Base-by-base conservation (phyloP, 2,113 vertebrate species). In the Protomyctophum bolini region DNA sequence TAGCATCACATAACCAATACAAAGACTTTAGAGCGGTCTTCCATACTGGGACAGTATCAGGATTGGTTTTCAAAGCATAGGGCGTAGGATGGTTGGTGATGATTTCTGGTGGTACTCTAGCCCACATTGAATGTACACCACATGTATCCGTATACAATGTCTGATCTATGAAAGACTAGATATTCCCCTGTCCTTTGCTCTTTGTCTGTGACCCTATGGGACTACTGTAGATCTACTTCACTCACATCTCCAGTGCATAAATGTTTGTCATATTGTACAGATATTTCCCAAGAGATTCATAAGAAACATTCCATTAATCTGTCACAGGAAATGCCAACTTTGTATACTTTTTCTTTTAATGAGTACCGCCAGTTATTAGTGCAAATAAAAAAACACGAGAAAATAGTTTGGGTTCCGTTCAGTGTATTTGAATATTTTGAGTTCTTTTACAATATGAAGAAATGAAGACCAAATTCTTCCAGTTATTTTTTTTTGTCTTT, bases 231-330 rank as follows among this genome's bases (percentile, higher is more conserved):
- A 11, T 7, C 52, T n/a, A 54, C 52, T 54, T 54, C 33, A 41
- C 33, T 41, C 33, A 41, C 33, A 41, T 41, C 33, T 9, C 7
- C 15, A 4, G 57, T 58, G 28, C 7, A 29, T 21, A 58, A 58
- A 15, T 14, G 28, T 28, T 29, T 14, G 2, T 29, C 28, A 33
- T 29, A 58, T 6, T 12, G 51, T 9, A 9, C 10, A 58, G 9
- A 29, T 56, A 15, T 28, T 11, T 29, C 2, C 15, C 6, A 9
- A 29, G 10, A 28, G 55, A 7, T 14, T 58, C 6, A 58, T 66
- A 56, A 86, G 55, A 79, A 80, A 82, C 81, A 88, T 88, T 88
- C 81, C 84, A 83, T 52, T 76, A 71, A 81, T 70, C 14, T 1
- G 0, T 55, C 7, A 63, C 82, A 81, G 63, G 4, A 74, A 63